Evolutionary conservation across 2,888 invertebrate species (phyloP), one percentile per base, ranked within the genome.

Genomic region (Pyrgus malvae): DNA sequence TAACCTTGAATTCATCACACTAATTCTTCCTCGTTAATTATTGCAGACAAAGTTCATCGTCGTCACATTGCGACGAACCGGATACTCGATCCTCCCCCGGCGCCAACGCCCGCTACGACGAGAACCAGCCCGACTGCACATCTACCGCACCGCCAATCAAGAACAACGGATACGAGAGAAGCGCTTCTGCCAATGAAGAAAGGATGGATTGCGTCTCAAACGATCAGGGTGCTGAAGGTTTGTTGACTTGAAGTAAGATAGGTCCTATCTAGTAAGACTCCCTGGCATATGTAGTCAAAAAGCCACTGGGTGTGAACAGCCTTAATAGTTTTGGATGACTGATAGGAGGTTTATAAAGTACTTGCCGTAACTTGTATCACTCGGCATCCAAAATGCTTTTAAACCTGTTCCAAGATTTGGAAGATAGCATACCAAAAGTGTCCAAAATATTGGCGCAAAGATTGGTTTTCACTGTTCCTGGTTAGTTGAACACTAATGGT

Each of bases 211-310:
- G 78, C 78, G 81, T 79, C 74, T 74, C 83, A 61, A 87, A 82
- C 64, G 90, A 91, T 63, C 90, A 91, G 72, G 90, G 90, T 65
- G 91, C 91, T 68, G 91, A 91, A 89, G 91, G 91, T 91, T 63
- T 59, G 67, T 62, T 44, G 37, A 27, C 12, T 44, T 19, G 33
- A 21, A 51, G 51, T 51, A 29, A 51, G 51, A 50, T 50, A 41
- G 50, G 50, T 50, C 50, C 25, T 41, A 12, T 50, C 50, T 50
- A 50, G 50, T 25, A 16, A 42, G 50, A 17, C 16, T 23, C 14
- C 25, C 9, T 9, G 9, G 7, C 16, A 16, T 9, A 2, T 4
- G 29, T 2, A 25, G 25, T 25, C n/a, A n/a, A n/a, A n/a, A n/a
- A n/a, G n/a, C n/a, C n/a, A n/a, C n/a, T n/a, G n/a, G n/a, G n/a